Evolutionary conservation across 2,888 invertebrate species (phyloP), one percentile per base, ranked within the genome.

Genomic region (Xanthia icteritia): DNA sequence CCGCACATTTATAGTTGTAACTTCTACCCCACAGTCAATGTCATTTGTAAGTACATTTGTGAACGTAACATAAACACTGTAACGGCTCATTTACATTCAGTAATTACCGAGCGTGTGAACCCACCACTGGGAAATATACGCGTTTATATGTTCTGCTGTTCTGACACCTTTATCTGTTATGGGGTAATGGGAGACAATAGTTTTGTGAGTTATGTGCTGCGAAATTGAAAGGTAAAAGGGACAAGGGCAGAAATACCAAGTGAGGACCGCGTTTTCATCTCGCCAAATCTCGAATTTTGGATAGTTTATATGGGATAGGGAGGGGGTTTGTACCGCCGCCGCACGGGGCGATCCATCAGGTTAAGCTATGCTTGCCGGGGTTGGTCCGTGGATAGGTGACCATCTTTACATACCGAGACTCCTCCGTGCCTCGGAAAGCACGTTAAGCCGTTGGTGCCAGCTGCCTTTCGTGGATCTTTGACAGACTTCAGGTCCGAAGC

Each of bases 81-180:
- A 54, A 74, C 65, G 66, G 68, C 68, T 85, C 73, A 82, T 73
- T 83, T 73, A 66, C 63, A 71, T 71, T 48, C 73, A 48, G 69
- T 84, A 86, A 82, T 84, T 82, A 74, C 65, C 13, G 71, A 23
- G 74, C 74, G 72, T 75, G 74, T 42, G 78, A 85, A 70, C 45
- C 23, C 61, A 61, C 63, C 71, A 71, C 68, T 74, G 65, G 77
- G 73, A 60, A 69, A 66, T 64, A 63, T 61, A 23, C 65, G 56
- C 51, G 2, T 56, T 64, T 64, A 61, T 70, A 45, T 60, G 27
- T 56, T 20, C 17, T 71, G 48, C 17, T 54, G 54, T 17, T 48
- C 60, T 17, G 66, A 64, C 58, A 67, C 15, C 36, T 76, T 56
- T 67, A 51, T 42, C 15, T 61, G 20, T 61, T 66, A 17, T 20